phyloP scores from a whole-genome alignment of 2,797 vertebrate genomes.

The Aselliscus stoliczkanus region DNA sequence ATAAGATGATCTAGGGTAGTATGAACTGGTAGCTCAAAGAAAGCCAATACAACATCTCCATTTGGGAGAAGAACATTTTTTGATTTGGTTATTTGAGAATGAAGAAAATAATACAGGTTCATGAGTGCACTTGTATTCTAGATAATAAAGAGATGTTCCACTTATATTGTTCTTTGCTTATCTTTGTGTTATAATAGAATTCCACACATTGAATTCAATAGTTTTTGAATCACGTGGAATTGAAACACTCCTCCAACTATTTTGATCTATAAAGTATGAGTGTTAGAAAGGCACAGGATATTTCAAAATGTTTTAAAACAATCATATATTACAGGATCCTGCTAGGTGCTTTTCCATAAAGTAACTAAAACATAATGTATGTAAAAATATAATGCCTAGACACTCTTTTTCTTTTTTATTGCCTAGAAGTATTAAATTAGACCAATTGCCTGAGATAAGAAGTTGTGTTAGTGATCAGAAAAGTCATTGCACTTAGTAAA shows the following conservation, averaged over 20 bases:
- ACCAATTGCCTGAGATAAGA: not conserved
- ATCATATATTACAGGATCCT: not conserved
- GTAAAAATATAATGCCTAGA: not conserved
- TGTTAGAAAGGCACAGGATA: slow-evolving; percentile 8
- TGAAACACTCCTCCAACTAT: not conserved
- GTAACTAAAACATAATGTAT: not conserved
- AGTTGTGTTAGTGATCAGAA: not conserved
- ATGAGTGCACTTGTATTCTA: not conserved
- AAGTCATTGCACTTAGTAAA: not conserved
- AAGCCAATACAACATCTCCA: not conserved
- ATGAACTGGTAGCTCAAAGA: not conserved
- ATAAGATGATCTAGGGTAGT: not conserved
- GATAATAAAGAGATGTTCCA: not conserved
- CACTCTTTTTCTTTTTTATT: not conserved
- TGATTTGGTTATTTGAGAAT: not conserved
- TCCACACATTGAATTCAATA: slow-evolving; percentile 16
- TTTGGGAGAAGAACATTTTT: not conserved
- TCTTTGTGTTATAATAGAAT: slow-evolving; percentile 43
- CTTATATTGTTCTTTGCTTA: slow-evolving; percentile 32
- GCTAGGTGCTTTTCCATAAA: slow-evolving; percentile 2
- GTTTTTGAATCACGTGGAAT: slow-evolving; percentile 8
- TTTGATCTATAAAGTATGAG: slow-evolving; percentile 10
- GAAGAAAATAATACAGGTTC: slow-evolving; percentile 42
- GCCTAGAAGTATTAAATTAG: not conserved
- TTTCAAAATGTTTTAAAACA: not conserved